A percentile compares a stretch with the other conserved stretches of the same genome.
Conservation (phyloP, 2,797 vertebrate genomes). For the Eremophila alpestris region DNA sequence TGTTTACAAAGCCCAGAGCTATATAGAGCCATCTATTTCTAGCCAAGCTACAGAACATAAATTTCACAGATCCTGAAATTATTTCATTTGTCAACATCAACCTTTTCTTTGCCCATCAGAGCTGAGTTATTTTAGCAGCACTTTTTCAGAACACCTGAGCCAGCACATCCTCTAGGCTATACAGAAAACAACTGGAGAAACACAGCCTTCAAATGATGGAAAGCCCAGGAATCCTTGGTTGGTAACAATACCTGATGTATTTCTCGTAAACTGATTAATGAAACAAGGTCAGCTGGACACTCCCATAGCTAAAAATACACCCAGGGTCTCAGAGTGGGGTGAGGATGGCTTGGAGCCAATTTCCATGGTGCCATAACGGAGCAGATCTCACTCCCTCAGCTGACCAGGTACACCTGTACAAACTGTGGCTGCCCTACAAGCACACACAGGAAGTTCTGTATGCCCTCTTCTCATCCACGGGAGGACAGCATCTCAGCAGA, state of each 20-base stretch:
- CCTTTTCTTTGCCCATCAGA: background rate
- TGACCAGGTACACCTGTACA: background rate
- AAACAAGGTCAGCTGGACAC: background rate
- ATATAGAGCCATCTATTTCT: background rate
- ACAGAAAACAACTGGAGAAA: background rate
- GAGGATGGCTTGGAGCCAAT: background rate
- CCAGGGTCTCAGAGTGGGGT: rapidly evolving
- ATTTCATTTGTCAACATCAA: background rate
- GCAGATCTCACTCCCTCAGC: background rate
- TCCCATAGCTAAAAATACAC: background rate
- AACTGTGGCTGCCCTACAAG: background rate
- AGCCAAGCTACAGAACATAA: background rate
- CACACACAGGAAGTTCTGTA: background rate
- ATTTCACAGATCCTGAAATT: background rate
- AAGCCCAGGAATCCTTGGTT: background rate
- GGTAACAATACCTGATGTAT: background rate
- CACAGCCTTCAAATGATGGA: background rate
- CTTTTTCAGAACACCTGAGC: background rate
- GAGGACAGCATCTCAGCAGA: background rate
- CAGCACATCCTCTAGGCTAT: background rate
- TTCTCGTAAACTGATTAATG: background rate
- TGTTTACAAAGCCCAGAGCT: background rate
- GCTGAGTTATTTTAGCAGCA: background rate
- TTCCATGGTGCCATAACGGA: background rate
- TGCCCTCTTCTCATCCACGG: rapidly evolving